Evolutionary conservation across 1,140 invertebrate genomes (phyloP), one percentile per base, ranked within the genome.

Genomic region (Panagrolaimus sp.): DNA sequence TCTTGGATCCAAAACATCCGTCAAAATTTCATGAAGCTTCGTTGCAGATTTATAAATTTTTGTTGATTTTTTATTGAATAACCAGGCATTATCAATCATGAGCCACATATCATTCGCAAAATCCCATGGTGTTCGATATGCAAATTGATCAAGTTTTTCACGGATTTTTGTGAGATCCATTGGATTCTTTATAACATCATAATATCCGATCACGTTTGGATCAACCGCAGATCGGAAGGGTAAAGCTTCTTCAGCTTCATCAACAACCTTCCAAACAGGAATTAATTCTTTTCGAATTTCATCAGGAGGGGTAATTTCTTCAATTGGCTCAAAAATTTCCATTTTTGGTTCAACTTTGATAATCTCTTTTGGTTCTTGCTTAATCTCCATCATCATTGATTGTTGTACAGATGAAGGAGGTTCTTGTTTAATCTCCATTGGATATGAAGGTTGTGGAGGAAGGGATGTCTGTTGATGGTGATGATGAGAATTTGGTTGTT

Each of bases 81-180:
- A 86, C 96, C 96, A 99, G n/a, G 96, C 96, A 85, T 99, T 99
- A 74, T 98, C 94, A 84, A 98, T 98, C 96, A 99, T 99, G 43
- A 98, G 88, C 94, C 94, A 98, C 1, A 99, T 93, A 85, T 99
- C 96, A 80, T 98, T 94, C 8, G 96, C 93, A 84, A 97, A 98
- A 83, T 98, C 92, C 95, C 96, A 98, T 0, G 96, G 96, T 86
- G 98, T 94, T 64, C 89, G 89, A 83, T 98, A 99, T 14, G 73
- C 44, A 47, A 94, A 94, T 45, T 89, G 90, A 79, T 97, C 93
- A 21, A 98, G 85, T 83, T 98, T 97, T 65, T 89, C 87, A 81
- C 91, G 92, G 67, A 99, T 96, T 0, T 94, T 97, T 8, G 92
- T 93, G 75, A 99, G 85, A 85, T 99, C 96, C 90, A 99, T 99